These are phyloP conservation scores for Suricata suricatta DNA, from an alignment of 2,113 vertebrate species.

Conservation along the genomic window DNA sequence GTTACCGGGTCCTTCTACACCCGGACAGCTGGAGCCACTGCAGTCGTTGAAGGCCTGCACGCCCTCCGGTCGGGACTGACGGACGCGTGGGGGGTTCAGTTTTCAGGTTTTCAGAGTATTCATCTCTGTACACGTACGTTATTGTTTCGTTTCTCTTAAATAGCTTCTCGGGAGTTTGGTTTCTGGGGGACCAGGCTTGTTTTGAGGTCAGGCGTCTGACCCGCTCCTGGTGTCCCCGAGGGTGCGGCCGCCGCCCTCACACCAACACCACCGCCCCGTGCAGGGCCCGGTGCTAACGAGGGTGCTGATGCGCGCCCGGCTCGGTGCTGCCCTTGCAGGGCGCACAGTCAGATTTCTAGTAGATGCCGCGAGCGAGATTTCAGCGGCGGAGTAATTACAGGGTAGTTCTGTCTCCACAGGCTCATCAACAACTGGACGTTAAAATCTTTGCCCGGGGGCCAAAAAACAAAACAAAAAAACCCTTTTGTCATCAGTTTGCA, in stretches of 20 bases:
- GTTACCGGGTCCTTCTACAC: not conserved
- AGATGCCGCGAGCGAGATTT: not conserved
- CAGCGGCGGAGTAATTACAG: not conserved
- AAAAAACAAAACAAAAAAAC: not conserved
- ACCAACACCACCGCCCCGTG: not conserved
- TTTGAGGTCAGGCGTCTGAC: not conserved
- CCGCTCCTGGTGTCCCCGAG: not conserved
- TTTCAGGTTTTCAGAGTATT: not conserved
- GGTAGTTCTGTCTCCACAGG: not conserved
- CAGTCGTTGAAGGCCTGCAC: not conserved
- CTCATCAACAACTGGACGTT: not conserved
- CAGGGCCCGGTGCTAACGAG: not conserved
- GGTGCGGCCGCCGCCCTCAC: not conserved
- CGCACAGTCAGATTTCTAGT: not conserved
- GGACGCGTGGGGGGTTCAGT: no score
- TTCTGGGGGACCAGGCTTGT: not conserved
- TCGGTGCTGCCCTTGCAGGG: not conserved
- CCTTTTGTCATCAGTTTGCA: not conserved
- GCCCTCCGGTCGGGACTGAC: not conserved
- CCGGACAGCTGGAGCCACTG: not conserved
- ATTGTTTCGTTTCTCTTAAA: not conserved
- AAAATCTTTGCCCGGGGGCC: not conserved
- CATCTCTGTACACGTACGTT: not conserved
- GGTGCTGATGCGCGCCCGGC: not conserved
- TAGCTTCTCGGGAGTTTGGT: not conserved